A percentile compares a stretch with the other conserved stretches of the same genome.
Conservation (phyloP, 2,888 invertebrate species). For the Homarus gammarus region DNA sequence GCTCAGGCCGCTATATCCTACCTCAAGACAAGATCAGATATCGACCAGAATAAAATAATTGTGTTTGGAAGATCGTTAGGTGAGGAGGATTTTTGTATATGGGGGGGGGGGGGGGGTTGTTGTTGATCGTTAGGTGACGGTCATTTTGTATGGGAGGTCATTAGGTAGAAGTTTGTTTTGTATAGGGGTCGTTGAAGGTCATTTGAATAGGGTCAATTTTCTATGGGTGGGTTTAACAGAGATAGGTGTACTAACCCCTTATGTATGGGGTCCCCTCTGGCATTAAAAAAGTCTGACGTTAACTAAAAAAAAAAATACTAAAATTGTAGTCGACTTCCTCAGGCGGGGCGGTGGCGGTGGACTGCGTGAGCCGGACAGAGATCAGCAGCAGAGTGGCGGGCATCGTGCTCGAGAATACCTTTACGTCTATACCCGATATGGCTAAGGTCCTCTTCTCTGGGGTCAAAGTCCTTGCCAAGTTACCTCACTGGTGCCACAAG, state of each 20-base stretch:
- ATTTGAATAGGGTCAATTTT: too few species aligned
- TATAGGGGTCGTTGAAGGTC: too few species aligned
- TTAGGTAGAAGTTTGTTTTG: too few species aligned
- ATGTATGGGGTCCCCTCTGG: too few species aligned
- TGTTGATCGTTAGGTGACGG: too few species aligned
- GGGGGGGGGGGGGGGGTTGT: constrained; percentile 86
- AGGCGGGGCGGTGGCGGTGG: constrained; percentile 90
- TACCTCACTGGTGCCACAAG: constrained; percentile 92
- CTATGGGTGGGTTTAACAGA: not conserved
- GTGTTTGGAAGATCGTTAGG: constrained; percentile 94
- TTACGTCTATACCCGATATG: constrained; percentile 96
- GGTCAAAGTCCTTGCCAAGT: constrained; percentile 85
- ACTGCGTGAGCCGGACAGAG: constrained; percentile 88
- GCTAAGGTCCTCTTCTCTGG: constrained; percentile 88
- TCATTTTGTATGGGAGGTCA: too few species aligned
- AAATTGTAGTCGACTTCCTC: too few species aligned
- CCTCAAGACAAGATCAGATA: constrained; percentile 88
- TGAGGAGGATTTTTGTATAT: constrained; percentile 77
- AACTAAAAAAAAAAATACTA: too few species aligned
- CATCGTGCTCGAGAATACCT: constrained; percentile 95
- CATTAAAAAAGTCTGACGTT: too few species aligned
- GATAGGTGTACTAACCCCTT: too few species aligned
- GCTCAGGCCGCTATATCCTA: constrained; percentile 93
- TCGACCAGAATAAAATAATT: constrained; percentile 91
- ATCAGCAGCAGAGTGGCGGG: constrained; percentile 91